Evolutionary conservation across 2,888 invertebrate genomes (phyloP), one percentile per base, ranked within the genome.

Genomic region (Oxystoma pomonae): DNA sequence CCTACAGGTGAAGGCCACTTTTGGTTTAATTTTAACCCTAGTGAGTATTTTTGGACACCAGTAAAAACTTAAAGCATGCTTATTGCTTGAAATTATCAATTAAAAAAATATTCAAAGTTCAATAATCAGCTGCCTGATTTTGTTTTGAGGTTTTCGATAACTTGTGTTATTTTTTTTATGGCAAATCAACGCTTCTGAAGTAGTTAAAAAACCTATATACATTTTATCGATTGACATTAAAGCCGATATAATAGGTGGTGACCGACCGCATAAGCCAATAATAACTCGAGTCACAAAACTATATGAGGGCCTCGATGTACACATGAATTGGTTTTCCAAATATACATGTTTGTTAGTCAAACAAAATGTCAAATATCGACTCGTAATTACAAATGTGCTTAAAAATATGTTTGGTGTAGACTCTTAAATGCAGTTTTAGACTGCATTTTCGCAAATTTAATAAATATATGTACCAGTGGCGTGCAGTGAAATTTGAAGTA

Each of bases 331-430:
- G 53, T 53, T 53, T 19, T 9, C n/a, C 53, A 53, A 53, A 53
- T 53, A 53, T 53, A 19, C 53, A 53, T 53, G 19, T 53, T 53
- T 53, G 53, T 3, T 53, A 16, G 17, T 16, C 53, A 53, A 53
- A 53, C 53, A 16, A 53, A 53, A 16, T 19, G 53, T 53, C 35
- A 35, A 35, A 35, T 35, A 35, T 35, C 35, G 35, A 35, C n/a
- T n/a, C 50, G 50, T 50, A 9, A 50, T 12, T 50, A 50, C 12
- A n/a, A 9, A 50, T n/a, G 50, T 50, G 50, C 50, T n/a, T 9
- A 50, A n/a, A 12, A 9, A 50, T 9, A 12, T 50, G 50, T 50
- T 50, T n/a, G 12, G 50, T 12, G 50, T 50, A 9, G n/a, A 50
- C 12, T 50, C 9, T n/a, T 50, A n/a, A 12, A 50, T n/a, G 50